phyloP scores from a whole-genome alignment of 2,888 invertebrate genomes.

The Drosophila subquinaria region DNA sequence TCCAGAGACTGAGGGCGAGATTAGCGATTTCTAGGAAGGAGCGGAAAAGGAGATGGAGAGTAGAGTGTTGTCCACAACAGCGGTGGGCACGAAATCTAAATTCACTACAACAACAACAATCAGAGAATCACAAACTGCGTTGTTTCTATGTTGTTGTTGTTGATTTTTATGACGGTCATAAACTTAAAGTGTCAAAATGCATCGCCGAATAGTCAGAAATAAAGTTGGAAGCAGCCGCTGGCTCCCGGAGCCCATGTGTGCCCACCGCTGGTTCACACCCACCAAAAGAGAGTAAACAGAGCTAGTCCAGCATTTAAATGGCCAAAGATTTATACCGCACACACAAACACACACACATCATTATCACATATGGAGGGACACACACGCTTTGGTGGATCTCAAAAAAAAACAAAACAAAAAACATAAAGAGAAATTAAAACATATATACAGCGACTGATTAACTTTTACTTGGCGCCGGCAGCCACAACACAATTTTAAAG shows the following conservation, averaged over 20 bases:
- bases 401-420: constrained; percentile 14
- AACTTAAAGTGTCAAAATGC: too few species aligned
- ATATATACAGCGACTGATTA: constrained; percentile 69
- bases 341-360: constrained; percentile 48
- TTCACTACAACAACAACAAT: too few species aligned
- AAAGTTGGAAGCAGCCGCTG: too few species aligned
- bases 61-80: constrained; percentile 1
- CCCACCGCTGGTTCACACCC: not conserved
- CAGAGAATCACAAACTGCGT: too few species aligned
- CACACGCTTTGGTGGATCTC: constrained; percentile 42
- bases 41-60: not conserved
- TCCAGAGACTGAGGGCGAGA: constrained; percentile 90
- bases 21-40: constrained; percentile 87
- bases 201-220: too few species aligned
- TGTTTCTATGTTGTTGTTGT: too few species aligned
- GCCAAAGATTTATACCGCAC: constrained; percentile 33
- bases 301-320: constrained; percentile 40
- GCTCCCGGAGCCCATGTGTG: too few species aligned
- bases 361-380: constrained; percentile 39
- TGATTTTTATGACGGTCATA: too few species aligned
- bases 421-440: constrained; percentile 1
- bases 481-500: constrained; percentile 62
- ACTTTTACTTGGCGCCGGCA: constrained; percentile 73
- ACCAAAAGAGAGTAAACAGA: constrained; percentile 15
- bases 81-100: too few species aligned